Conservation (phyloP, 2,888 invertebrate genomes). For the Agapostemon virescens region DNA sequence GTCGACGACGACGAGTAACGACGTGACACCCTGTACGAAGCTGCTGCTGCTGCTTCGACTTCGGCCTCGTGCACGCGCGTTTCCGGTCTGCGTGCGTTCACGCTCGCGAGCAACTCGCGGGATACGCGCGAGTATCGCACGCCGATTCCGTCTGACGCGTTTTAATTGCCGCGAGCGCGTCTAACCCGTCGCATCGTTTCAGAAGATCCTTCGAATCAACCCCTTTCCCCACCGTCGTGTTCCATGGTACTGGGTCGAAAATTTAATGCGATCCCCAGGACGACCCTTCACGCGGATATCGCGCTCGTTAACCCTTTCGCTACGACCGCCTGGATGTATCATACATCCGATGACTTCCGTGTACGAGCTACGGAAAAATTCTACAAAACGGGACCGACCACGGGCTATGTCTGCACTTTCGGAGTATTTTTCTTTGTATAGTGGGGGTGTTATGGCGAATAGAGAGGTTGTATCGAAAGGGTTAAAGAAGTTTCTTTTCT, state of each 20-base stretch:
- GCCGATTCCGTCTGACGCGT: conserved; percentile 31
- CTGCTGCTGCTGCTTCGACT: background rate
- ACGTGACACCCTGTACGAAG: conserved; percentile 57
- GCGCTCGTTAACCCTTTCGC: no score
- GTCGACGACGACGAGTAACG: conserved; percentile 60
- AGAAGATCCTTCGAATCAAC: conserved; percentile 12
- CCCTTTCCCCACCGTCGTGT: no score
- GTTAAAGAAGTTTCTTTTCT: no score
- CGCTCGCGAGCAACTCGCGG: background rate
- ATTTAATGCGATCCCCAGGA: conserved; percentile 23
- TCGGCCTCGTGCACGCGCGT: background rate
- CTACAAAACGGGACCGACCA: no score
- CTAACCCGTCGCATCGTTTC: conserved; percentile 1
- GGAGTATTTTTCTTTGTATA: no score
- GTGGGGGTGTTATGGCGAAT: no score
- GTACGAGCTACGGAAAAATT: no score
- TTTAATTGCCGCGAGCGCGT: conserved; percentile 41
- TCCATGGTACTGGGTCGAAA: conserved; percentile 40
- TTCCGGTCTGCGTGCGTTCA: conserved; percentile 1
- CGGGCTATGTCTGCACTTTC: no score
- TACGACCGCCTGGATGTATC: no score
- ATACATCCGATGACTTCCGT: no score
- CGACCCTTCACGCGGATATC: no score
- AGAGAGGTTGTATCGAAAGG: no score
- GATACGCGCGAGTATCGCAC: background rate